Evolutionary conservation across 2,113 vertebrate genomes (phyloP).

Genomic region (Plestiodon gilberti): DNA sequence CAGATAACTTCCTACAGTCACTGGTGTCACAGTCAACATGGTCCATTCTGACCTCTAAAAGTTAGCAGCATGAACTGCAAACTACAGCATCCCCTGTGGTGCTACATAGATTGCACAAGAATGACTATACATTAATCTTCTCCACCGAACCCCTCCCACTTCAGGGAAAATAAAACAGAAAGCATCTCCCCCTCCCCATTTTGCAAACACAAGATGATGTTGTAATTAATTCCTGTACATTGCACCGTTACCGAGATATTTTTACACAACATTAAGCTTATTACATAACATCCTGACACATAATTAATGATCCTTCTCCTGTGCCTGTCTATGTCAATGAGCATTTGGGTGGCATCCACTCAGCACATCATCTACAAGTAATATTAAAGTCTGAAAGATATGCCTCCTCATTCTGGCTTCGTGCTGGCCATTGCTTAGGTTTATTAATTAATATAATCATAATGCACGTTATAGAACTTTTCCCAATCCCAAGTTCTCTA

Average conservation of each 20-base stretch:
- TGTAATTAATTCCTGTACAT: slow-evolving; percentile 52
- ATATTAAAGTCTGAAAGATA: slow-evolving; percentile 33
- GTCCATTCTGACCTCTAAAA: background rate
- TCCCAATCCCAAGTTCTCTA: background rate
- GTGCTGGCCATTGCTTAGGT: background rate
- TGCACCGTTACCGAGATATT: slow-evolving; percentile 49
- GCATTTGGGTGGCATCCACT: slow-evolving; percentile 62
- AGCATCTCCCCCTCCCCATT: slow-evolving; percentile 13
- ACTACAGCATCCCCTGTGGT: background rate
- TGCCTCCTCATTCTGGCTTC: background rate
- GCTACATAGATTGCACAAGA: background rate
- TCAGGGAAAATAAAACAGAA: slow-evolving; percentile 34
- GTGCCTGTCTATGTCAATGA: slow-evolving; percentile 28
- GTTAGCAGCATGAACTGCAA: background rate
- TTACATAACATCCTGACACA: slow-evolving; percentile 61
- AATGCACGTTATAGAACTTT: background rate
- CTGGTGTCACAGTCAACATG: background rate
- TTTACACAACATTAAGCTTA: slow-evolving; percentile 57
- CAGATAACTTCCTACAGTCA: background rate
- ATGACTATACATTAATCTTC: slow-evolving; percentile 12
- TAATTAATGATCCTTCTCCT: slow-evolving; percentile 50
- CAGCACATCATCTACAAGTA: background rate
- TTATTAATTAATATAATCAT: background rate
- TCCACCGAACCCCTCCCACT: background rate
- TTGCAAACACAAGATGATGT: slow-evolving; percentile 42